These are phyloP conservation scores for Spermophilus dauricus DNA, from an alignment of 2,113 vertebrate species.

Conservation along the genomic window DNA sequence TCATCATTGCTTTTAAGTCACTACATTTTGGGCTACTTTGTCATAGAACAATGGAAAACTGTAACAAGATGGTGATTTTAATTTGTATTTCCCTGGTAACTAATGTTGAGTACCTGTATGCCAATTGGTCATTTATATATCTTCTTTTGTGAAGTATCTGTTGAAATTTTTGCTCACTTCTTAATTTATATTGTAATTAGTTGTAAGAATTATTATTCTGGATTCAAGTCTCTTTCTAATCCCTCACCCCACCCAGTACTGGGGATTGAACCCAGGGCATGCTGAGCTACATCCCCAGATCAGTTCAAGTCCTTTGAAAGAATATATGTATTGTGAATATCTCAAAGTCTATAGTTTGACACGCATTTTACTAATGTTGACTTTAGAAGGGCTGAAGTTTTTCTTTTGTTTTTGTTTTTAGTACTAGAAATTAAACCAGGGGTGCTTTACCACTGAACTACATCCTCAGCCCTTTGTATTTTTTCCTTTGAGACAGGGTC, in stretches of 20 bases:
- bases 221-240: not conserved
- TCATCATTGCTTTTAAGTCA: not conserved
- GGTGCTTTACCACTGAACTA: too few relatives aligned
- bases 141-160: not conserved
- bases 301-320: not conserved
- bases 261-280: too few relatives aligned
- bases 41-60: not conserved
- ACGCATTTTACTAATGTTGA: not conserved
- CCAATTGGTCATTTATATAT: not conserved
- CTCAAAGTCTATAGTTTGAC: not conserved
- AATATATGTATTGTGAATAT: not conserved
- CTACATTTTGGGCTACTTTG: not conserved
- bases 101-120: not conserved
- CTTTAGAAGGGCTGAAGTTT: not conserved
- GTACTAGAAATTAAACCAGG: too few relatives aligned
- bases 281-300: too few relatives aligned
- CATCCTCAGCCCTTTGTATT: too few relatives aligned
- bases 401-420: too few relatives aligned
- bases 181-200: constrained; percentile 10
- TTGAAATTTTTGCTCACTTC: not conserved
- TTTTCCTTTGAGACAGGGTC: too few relatives aligned
- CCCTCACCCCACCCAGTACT: too few relatives aligned
- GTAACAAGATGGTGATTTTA: constrained; percentile 1
- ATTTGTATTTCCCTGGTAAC: constrained; percentile 17
- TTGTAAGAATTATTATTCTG: not conserved